Conservation (phyloP, 2,888 invertebrate species). For the Hyposoter dolosus region DNA sequence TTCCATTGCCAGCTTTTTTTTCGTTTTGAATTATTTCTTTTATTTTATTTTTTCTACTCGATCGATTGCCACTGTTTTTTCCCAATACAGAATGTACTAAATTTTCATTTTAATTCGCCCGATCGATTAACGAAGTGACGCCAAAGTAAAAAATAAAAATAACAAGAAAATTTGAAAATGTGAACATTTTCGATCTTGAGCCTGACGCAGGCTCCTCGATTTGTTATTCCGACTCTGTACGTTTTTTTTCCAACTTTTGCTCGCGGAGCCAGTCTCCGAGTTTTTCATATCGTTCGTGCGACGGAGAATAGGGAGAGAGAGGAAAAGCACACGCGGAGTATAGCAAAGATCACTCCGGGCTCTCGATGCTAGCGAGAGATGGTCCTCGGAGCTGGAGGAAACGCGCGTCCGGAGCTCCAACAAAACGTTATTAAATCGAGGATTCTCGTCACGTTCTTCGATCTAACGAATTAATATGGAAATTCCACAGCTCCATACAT, state of each 20-base stretch:
- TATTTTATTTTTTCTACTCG: not conserved
- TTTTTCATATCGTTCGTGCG: slow-evolving; percentile 50
- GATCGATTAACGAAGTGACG: not conserved
- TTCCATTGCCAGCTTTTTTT: slow-evolving; percentile 21
- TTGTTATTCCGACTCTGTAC: slow-evolving; percentile 14
- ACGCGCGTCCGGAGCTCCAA: slow-evolving; percentile 55
- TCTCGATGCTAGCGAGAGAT: slow-evolving; percentile 27
- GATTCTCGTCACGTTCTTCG: slow-evolving; percentile 78
- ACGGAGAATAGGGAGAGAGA: slow-evolving; percentile 20
- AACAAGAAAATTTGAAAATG: not conserved
- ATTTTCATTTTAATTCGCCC: not conserved
- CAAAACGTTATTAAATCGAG: slow-evolving; percentile 78
- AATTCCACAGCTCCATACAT: slow-evolving; percentile 78
- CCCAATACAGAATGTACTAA: not conserved
- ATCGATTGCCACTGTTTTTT: slow-evolving; percentile 14
- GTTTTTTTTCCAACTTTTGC: slow-evolving; percentile 20
- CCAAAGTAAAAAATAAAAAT: not conserved
- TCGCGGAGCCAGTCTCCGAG: slow-evolving; percentile 30
- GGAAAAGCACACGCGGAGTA: slow-evolving; percentile 24
- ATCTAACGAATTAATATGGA: slow-evolving; percentile 82
- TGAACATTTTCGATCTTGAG: slow-evolving; percentile 18
- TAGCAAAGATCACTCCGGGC: slow-evolving; percentile 43
- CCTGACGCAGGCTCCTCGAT: slow-evolving; percentile 1
- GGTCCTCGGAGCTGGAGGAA: slow-evolving; percentile 6
- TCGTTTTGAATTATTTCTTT: not conserved